A percentile compares a stretch with the other conserved stretches of the same genome.
These are phyloP conservation scores for Cancer borealis DNA, from an alignment of 2,888 invertebrate genomes.

Conservation along the genomic window DNA sequence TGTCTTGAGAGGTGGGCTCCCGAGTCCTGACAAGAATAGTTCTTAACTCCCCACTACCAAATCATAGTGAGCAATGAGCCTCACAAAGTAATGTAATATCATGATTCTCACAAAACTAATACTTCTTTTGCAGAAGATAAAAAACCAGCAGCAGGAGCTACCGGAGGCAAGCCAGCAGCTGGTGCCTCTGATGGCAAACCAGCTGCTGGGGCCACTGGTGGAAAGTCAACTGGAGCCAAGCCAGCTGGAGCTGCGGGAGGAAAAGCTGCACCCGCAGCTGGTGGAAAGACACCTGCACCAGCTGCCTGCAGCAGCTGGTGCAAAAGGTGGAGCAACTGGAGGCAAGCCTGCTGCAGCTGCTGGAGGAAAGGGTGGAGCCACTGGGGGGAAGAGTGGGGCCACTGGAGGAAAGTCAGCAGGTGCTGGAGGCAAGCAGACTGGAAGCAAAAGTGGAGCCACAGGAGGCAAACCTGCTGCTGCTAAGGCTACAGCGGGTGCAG, in stretches of 20 bases:
- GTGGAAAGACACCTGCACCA: conserved; percentile 16
- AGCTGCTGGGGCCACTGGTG: conserved; percentile 22
- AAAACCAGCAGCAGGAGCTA: conserved; percentile 53
- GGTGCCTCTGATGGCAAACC: conserved; percentile 38
- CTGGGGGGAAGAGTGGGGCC: not conserved
- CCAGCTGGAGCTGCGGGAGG: not conserved
- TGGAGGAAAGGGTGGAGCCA: not conserved
- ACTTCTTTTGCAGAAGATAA: not conserved
- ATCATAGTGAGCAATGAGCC: too few relatives aligned
- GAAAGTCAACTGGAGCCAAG: conserved; percentile 44
- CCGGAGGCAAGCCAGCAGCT: conserved; percentile 43
- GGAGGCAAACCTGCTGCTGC: conserved; percentile 25
- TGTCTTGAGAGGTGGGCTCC: too few relatives aligned
- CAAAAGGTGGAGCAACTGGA: not conserved
- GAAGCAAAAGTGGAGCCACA: not conserved
- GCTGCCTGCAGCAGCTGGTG: not conserved
- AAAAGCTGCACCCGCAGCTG: not conserved
- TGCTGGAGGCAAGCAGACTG: conserved; percentile 16
- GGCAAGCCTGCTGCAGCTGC: conserved; percentile 4
- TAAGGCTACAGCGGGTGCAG: conserved; percentile 43
- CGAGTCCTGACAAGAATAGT: too few relatives aligned
- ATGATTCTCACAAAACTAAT: not conserved
- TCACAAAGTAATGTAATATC: not conserved
- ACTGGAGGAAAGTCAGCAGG: not conserved
- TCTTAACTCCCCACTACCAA: too few relatives aligned